Base-by-base conservation (phyloP, 2,113 vertebrate genomes). In the Xenotilapia caudafasciata region DNA sequence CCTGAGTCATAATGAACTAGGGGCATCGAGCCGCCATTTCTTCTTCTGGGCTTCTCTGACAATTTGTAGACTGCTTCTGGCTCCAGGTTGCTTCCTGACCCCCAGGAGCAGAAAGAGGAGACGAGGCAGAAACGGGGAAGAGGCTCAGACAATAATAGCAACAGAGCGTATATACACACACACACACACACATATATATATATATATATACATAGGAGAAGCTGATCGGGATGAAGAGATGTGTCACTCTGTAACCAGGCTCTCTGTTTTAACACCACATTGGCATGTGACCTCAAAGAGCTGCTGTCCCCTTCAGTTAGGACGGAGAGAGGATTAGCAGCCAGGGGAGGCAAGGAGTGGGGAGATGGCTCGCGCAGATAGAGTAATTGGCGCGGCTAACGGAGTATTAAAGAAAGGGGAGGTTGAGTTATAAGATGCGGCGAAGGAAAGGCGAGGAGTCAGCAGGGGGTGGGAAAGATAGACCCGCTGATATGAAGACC, bases 1-100 rank as follows among this genome's bases (percentile, higher is more conserved):
- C 83, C 90, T 65, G 15, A 94, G 82, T 93, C 92, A 87, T 93
- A 95, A 94, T 93, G 91, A 94, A 95, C 86, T 92, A 84, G 80
- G 92, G 92, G 55, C 83, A 84, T 70, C 5, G 83, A 90, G 88
- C 80, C 77, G 70, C 54, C 65, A 40, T 90, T 90, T 83, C 91
- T 88, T 90, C 85, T 89, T 90, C 88, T 84, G 90, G 90, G 85
- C 65, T 91, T 79, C 83, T 79, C 89, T 94, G 94, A 93, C 93
- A 94, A 93, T 93, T 89, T 94, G 91, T 82, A 88, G 89, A 77
- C 91, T 90, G 85, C 81, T 84, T 82, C 79, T 88, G 89, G 86
- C 87, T 92, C 83, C 77, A 14, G 89, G 91, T 84, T 90, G 86
- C 47, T 93, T 90, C 45, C 84, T 91, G 94, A 95, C 93, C 92